phyloP scores from a whole-genome alignment of 53 echinoderm and acorn worm genomes.

The Temnopleurus reevesii region DNA sequence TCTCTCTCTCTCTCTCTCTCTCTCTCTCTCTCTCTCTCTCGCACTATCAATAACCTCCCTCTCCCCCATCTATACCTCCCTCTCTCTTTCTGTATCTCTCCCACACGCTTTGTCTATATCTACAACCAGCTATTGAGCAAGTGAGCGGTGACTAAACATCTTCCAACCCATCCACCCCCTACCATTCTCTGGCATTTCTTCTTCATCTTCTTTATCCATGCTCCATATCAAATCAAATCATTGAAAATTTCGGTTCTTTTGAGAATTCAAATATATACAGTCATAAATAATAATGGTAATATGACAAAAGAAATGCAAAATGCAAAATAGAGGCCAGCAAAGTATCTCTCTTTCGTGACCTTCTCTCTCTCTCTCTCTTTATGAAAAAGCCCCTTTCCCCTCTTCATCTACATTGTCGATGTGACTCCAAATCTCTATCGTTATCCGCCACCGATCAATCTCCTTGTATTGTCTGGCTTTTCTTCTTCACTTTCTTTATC shows the following conservation, averaged over 20 bases:
- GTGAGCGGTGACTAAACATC: no score
- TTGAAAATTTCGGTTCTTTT: no score
- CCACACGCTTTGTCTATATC: background rate
- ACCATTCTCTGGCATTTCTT: no score
- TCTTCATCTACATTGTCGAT: background rate
- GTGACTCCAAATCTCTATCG: conserved; percentile 9
- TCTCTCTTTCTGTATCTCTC: background rate
- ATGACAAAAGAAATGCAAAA: no score
- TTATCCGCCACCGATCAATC: conserved; percentile 14
- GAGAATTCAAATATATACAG: no score
- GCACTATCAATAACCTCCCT: background rate
- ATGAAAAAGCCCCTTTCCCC: no score
- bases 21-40: background rate
- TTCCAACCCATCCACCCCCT: no score
- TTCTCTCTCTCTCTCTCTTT: background rate
- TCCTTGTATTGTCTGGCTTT: background rate
- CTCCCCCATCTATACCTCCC: background rate
- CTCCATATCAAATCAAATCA: no score
- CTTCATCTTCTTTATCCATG: no score
- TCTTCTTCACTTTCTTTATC: background rate
- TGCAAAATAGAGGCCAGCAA: no score
- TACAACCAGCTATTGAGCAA: no score
- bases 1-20: background rate
- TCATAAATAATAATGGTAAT: no score
- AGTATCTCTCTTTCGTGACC: background rate